Percentiles rank a stretch among this genome's conserved stretches.
Evolutionary conservation across 2,888 invertebrate genomes (phyloP).

Genomic region (Lepidocyrtoides sp.): DNA sequence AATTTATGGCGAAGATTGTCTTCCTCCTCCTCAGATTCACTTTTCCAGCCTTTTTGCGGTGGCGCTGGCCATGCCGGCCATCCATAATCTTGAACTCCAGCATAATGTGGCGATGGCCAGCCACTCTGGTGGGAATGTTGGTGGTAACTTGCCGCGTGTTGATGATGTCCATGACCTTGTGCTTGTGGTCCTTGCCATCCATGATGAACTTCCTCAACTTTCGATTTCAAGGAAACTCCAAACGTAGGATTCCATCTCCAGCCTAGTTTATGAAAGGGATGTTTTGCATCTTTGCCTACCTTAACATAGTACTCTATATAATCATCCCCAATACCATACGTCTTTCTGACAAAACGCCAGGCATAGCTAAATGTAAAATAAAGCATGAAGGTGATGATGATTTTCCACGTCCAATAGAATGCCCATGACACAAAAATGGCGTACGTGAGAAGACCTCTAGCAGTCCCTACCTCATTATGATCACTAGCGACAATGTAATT

Average conservation of each 20-base stretch:
- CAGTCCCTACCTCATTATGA: conserved; percentile 30
- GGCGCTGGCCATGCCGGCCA: conserved; percentile 12
- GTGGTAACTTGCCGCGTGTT: conserved; percentile 52
- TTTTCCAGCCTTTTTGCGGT: conserved; percentile 39
- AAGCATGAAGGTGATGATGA: neutral
- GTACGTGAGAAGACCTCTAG: neutral
- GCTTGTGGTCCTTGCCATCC: conserved; percentile 10
- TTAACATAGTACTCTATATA: conserved; percentile 70
- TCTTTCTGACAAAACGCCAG: neutral
- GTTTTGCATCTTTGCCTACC: conserved; percentile 61
- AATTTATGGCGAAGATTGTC: conserved; percentile 50
- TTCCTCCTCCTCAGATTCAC: conserved; percentile 39
- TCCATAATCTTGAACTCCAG: conserved; percentile 6
- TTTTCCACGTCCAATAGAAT: conserved; percentile 41
- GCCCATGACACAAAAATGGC: conserved; percentile 45
- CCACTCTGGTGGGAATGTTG: neutral
- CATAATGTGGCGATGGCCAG: conserved; percentile 44
- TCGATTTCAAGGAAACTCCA: conserved; percentile 60
- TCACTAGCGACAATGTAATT: conserved; percentile 32
- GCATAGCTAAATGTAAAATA: neutral
- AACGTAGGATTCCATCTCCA: conserved; percentile 45
- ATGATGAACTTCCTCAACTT: conserved; percentile 9
- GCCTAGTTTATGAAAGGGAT: conserved; percentile 61
- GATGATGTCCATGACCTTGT: neutral
- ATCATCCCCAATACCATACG: conserved; percentile 52